Conservation (phyloP, 2,888 invertebrate genomes). For the Elegia similella region DNA sequence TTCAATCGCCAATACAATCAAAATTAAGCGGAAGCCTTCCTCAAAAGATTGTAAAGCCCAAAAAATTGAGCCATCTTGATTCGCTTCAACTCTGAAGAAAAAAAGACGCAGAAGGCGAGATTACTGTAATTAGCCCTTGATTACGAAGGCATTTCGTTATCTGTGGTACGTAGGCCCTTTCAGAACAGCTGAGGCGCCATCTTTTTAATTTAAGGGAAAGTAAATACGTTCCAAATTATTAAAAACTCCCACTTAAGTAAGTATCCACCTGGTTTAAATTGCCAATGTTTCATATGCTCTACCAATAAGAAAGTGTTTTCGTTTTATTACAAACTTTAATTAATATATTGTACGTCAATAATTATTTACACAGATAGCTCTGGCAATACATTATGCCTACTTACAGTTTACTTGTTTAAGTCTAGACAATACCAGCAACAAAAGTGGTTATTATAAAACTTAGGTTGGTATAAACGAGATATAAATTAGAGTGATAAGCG, state of each 20-base stretch:
- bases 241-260: no score
- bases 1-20: neutral
- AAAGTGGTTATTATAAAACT: neutral
- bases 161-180: neutral
- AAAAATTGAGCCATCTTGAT: neutral
- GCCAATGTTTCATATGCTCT: no score
- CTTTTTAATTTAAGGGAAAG: neutral
- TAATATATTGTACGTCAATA: no score
- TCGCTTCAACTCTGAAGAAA: neutral
- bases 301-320: no score
- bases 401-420: no score
- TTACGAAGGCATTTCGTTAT: conserved; percentile 8
- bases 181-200: neutral
- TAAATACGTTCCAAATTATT: neutral
- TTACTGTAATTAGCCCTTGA: conserved; percentile 6
- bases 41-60: neutral
- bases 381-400: no score
- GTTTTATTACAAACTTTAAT: no score
- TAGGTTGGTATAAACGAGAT: no score
- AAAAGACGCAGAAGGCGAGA: conserved; percentile 3
- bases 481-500: no score
- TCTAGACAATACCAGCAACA: no score
- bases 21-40: neutral
- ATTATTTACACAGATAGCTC: no score
- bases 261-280: no score